Conservation (phyloP, 2,113 vertebrate species). For the Platichthys stellatus region DNA sequence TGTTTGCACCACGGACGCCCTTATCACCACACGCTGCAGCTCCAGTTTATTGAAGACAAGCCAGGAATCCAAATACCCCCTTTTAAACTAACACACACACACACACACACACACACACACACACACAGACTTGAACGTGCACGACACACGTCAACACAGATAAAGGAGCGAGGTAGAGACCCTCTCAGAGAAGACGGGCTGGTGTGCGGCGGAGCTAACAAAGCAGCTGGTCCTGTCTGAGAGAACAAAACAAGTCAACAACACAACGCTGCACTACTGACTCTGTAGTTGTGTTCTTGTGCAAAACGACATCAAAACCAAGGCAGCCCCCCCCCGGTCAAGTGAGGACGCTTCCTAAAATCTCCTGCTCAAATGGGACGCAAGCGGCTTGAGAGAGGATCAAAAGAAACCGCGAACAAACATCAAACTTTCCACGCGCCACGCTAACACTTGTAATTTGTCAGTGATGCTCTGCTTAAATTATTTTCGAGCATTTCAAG, state of each 20-base stretch:
- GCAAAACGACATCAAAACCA: background rate
- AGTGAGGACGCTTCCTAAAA: constrained; percentile 4
- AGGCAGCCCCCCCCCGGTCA: background rate
- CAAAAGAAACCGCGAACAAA: constrained; percentile 25
- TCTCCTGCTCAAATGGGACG: constrained; percentile 19
- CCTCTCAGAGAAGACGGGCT: constrained; percentile 32
- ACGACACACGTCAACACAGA: constrained; percentile 67
- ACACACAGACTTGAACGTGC: constrained; percentile 33
- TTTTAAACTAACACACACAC: constrained; percentile 28
- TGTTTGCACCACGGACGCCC: constrained; percentile 55
- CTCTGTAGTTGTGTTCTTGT: background rate
- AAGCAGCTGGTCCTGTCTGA: constrained; percentile 40
- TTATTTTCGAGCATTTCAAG: constrained; percentile 35
- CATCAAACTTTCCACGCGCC: constrained; percentile 10
- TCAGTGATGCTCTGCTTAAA: constrained; percentile 32
- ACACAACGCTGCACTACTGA: constrained; percentile 1
- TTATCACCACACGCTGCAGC: constrained; percentile 53
- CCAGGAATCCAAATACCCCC: constrained; percentile 65
- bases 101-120: no score
- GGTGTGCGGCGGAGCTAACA: no score
- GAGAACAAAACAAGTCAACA: constrained; percentile 25
- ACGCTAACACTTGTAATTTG: constrained; percentile 58
- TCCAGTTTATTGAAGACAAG: constrained; percentile 59
- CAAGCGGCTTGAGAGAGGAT: constrained; percentile 16
- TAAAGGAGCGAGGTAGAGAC: constrained; percentile 51